Percentiles rank a stretch among this genome's conserved stretches.
These are phyloP conservation scores for Amphiprion percula DNA, from an alignment of 2,113 vertebrate genomes.

Conservation along the genomic window DNA sequence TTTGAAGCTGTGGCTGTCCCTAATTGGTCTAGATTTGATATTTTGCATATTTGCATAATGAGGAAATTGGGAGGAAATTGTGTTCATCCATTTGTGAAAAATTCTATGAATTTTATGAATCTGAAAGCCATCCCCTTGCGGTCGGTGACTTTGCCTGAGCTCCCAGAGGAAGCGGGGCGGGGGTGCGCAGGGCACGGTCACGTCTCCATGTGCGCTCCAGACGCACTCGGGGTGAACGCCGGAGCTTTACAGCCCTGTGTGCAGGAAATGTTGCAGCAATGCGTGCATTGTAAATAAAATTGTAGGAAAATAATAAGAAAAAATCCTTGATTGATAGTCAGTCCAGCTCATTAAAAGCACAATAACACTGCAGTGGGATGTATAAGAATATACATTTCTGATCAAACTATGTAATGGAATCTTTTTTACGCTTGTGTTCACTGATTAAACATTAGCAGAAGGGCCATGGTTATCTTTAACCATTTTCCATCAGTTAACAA, in stretches of 20 bases:
- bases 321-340: slow-evolving; percentile 17
- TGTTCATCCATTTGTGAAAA: slow-evolving; percentile 98
- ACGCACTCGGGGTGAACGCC: slow-evolving; percentile 40
- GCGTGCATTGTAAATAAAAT: slow-evolving; percentile 8
- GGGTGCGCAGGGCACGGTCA: slow-evolving; percentile 54
- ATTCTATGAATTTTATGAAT: slow-evolving; percentile 99
- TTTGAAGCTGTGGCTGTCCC: slow-evolving; percentile 97
- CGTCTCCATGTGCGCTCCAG: slow-evolving; percentile 46
- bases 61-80: slow-evolving; percentile 99
- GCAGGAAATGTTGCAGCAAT: slow-evolving; percentile 43
- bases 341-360: not conserved
- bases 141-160: slow-evolving; percentile 93
- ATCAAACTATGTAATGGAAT: slow-evolving; percentile 32
- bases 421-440: slow-evolving; percentile 18
- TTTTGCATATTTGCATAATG: slow-evolving; percentile 99
- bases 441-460: slow-evolving; percentile 45
- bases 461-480: slow-evolving; percentile 56
- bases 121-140: slow-evolving; percentile 95
- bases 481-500: slow-evolving; percentile 74
- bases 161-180: slow-evolving; percentile 87
- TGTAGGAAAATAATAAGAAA: not conserved
- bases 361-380: not conserved
- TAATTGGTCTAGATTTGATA: slow-evolving; percentile 99
- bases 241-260: slow-evolving; percentile 32
- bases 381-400: slow-evolving; percentile 25